Percentiles rank a stretch among this genome's conserved stretches.
Evolutionary conservation across 2,113 vertebrate species (phyloP).

Genomic region (Oreochromis aureus): DNA sequence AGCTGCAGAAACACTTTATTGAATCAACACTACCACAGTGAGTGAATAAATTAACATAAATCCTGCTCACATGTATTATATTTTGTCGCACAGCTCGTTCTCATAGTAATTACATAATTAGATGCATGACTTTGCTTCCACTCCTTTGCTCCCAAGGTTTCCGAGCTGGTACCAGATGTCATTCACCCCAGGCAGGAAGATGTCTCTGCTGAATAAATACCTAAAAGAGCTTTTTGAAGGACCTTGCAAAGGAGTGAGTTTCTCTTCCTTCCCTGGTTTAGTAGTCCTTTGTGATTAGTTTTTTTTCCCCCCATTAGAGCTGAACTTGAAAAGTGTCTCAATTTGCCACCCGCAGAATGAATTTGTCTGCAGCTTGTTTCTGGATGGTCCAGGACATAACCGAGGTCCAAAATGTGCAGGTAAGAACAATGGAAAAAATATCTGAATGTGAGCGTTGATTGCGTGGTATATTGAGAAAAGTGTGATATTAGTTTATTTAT

Average conservation of each 20-base stretch:
- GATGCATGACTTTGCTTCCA: background rate
- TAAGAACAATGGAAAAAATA: background rate
- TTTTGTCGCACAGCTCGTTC: background rate
- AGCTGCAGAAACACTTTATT: slow-evolving; percentile 78
- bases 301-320: background rate
- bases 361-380: slow-evolving; percentile 78
- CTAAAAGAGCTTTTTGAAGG: slow-evolving; percentile 78
- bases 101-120: background rate
- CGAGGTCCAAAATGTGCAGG: background rate
- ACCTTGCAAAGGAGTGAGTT: slow-evolving; percentile 66
- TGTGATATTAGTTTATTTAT: background rate
- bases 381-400: slow-evolving; percentile 69
- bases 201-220: slow-evolving; percentile 78
- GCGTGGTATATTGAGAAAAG: background rate
- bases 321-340: background rate
- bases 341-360: slow-evolving; percentile 73
- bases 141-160: slow-evolving; percentile 68
- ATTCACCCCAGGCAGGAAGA: slow-evolving; percentile 65
- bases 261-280: background rate
- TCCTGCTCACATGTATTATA: background rate
- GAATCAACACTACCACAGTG: slow-evolving; percentile 78
- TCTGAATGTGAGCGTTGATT: background rate
- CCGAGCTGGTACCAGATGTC: slow-evolving; percentile 74
- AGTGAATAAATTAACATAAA: slow-evolving; percentile 32
- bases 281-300: background rate